Evolutionary conservation across 1,140 invertebrate species (phyloP), one percentile per base, ranked within the genome.

Genomic region (Proales similis): DNA sequence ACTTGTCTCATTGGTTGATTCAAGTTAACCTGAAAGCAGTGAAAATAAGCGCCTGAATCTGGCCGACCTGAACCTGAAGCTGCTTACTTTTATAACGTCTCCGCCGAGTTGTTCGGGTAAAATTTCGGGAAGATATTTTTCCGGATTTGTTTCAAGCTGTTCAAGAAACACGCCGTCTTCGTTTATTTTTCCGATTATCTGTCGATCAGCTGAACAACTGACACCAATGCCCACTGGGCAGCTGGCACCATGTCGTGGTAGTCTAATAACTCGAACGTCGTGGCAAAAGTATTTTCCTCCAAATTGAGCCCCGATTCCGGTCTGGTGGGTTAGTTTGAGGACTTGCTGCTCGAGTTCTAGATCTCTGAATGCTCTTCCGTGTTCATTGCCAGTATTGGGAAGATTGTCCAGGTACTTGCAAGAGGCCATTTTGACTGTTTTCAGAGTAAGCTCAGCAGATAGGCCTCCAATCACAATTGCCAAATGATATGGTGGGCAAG

Each of bases 211-310:
- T 24, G 75, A 77, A 63, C 75, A 77, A 2, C 74, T 75, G 19
- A 77, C 75, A 11, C 75, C 75, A 24, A 77, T 69, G 9, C 75
- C 74, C 71, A 65, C 72, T 32, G 75, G 75, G 65, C 75, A 77
- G 3, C 74, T 75, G 4, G 75, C 75, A 4, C 75, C 75, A 63
- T 77, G 75, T 14, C 75, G 66, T 0, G 75, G 75, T 2, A 77
- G 65, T 4, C 75, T 67, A 4, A 77, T 65, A 12, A 76, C 74
- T 22, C 75, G 66, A 0, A 77, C 75, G 66, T 77, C 75, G 66
- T 77, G 75, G 64, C 74, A 76, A 67, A 77, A 77, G 66, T 77
- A 77, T 64, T 76, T 75, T 2, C 75, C 75, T 7, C 75, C 75
- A 69, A 77, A 77, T 69, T 77, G 75, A 6, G 75, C 75, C 1